phyloP scores from a whole-genome alignment of 1,140 invertebrate species.

The Periplaneta americana region DNA sequence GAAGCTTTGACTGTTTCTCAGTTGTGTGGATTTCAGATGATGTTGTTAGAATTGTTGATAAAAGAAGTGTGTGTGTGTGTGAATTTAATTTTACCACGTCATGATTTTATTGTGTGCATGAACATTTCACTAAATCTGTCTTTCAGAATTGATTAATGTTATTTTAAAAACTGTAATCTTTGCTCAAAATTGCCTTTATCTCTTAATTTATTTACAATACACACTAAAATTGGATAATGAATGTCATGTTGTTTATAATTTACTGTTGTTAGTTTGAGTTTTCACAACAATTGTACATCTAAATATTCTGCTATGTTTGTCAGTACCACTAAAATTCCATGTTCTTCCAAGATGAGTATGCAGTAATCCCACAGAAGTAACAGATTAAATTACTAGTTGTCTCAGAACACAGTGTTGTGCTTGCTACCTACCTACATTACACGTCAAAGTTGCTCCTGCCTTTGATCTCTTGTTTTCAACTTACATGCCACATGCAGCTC shows the following conservation, averaged over 20 bases:
- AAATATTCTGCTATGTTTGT: background rate
- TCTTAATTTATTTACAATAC: background rate
- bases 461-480: too few relatives aligned
- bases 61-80: too few relatives aligned
- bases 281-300: background rate
- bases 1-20: background rate
- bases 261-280: background rate
- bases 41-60: background rate
- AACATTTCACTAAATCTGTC: background rate
- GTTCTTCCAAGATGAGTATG: background rate
- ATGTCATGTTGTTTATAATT: background rate
- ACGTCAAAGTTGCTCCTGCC: too few relatives aligned
- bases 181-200: background rate
- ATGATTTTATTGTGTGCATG: background rate
- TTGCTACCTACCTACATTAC: too few relatives aligned
- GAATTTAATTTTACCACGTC: background rate
- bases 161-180: background rate
- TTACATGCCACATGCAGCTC: too few relatives aligned
- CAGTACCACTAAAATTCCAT: background rate
- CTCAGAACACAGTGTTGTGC: background rate
- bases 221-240: background rate
- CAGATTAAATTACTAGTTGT: background rate
- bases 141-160: background rate
- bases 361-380: background rate
- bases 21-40: background rate